Percentiles rank a stretch among this genome's conserved stretches.
phyloP scores from a whole-genome alignment of 1,140 invertebrate species.

The Drosophila albomicans region DNA sequence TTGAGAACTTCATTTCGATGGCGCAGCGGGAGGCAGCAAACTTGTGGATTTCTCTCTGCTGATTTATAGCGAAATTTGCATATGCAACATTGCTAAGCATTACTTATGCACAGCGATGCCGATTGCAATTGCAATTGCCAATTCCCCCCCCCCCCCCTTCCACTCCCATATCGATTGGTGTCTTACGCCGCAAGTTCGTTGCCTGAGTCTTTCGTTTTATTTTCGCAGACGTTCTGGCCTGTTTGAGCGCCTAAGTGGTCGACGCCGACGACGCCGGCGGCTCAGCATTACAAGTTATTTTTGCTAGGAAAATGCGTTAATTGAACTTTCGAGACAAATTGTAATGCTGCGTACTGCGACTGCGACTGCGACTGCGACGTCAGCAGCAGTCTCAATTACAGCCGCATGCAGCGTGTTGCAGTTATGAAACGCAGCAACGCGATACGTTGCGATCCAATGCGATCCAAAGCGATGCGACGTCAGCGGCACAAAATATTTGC shows the following conservation, averaged over 20 bases:
- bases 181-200: constrained; percentile 65
- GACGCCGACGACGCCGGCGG: constrained; percentile 8
- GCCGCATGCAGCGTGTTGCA: constrained; percentile 13
- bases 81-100: constrained; percentile 47
- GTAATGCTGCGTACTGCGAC: constrained; percentile 58
- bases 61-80: constrained; percentile 82
- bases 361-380: constrained; percentile 1
- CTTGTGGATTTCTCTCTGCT: constrained; percentile 46
- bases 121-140: constrained; percentile 7
- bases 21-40: constrained; percentile 54
- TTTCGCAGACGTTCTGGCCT: constrained; percentile 77
- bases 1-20: constrained; percentile 77
- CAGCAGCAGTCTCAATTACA: constrained; percentile 28
- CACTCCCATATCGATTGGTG: constrained; percentile 21
- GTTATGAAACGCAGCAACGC: constrained; percentile 64
- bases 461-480: constrained; percentile 21
- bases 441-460: constrained; percentile 14
- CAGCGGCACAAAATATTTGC: constrained; percentile 67
- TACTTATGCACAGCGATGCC: constrained; percentile 26
- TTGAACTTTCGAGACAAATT: constrained; percentile 81
- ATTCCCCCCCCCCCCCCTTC: too few relatives aligned
- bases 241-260: constrained; percentile 76
- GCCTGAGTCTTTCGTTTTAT: constrained; percentile 76
- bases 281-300: constrained; percentile 29
- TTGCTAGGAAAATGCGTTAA: constrained; percentile 75